These are phyloP conservation scores for Phyto melanocephala DNA, from an alignment of 2,888 invertebrate species.

Conservation along the genomic window DNA sequence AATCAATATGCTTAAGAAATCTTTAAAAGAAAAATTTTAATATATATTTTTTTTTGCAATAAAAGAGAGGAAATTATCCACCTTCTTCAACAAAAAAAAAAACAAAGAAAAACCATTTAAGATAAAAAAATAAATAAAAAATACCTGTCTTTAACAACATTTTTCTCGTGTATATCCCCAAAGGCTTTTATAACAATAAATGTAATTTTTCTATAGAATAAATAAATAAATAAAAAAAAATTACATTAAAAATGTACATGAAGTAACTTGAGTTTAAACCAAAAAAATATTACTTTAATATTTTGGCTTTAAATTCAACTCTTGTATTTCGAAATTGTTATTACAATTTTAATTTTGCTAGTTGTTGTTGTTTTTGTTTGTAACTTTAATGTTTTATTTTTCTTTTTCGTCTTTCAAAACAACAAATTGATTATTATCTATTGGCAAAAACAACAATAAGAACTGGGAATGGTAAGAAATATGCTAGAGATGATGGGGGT, in stretches of 20 bases:
- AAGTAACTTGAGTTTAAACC: background rate
- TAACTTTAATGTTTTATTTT: constrained; percentile 37
- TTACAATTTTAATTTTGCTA: background rate
- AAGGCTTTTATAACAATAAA: background rate
- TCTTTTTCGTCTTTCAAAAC: background rate
- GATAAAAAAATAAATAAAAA: background rate
- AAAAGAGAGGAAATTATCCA: too few relatives aligned
- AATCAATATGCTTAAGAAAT: too few relatives aligned
- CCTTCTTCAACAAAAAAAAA: too few relatives aligned
- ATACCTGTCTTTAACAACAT: constrained; percentile 10
- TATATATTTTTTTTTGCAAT: too few relatives aligned
- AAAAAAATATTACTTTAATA: background rate
- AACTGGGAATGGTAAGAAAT: background rate
- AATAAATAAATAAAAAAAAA: background rate
- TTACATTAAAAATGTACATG: background rate
- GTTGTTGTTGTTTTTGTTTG: background rate
- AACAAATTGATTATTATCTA: constrained; percentile 15
- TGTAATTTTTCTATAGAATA: background rate
- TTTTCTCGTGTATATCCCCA: background rate
- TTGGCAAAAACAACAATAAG: background rate
- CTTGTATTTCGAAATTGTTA: background rate
- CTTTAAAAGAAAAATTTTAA: too few relatives aligned
- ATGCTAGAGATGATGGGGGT: constrained; percentile 1
- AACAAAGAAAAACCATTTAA: too few relatives aligned
- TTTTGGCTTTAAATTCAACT: background rate